Evolutionary conservation across 1,140 invertebrate species (phyloP), one percentile per base, ranked within the genome.

Genomic region (Aphelenchoides besseyi): DNA sequence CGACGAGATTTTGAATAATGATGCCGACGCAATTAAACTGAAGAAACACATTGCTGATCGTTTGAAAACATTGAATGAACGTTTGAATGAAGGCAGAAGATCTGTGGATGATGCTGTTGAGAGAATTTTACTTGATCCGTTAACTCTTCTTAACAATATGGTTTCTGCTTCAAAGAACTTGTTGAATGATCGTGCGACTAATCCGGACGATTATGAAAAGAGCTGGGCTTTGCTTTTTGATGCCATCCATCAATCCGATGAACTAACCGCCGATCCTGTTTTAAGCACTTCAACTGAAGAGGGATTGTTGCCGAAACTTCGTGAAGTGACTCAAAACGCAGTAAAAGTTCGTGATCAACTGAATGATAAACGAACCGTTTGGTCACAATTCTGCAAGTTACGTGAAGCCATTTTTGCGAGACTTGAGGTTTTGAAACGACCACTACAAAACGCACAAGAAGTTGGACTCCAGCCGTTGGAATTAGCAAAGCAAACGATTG

Each of bases 361-460:
- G 41, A 23, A 48, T 16, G 41, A 48, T 23, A 12, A 23, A 12
- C 23, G 41, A 23, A 23, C 12, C 12, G 23, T 16, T 12, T 48
- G 41, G 41, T 26, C 36, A 16, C 28, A 66, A 30, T 66, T 66
- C 63, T 33, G 63, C 30, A 66, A 66, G 36, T 33, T 66, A 12
- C 55, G 55, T 33, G 55, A 59, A 59, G 55, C 55, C 5, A 59
- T 23, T 28, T 59, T 8, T 23, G 18, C 5, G 5, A 59, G 23
- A 59, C 55, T 59, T 5, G 55, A 59, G 55, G 5, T 59, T 33
- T 59, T 59, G 55, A 59, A 59, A 23, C 5, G 18, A 33, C 55
- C 55, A 28, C 26, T 59, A 5, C 5, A 8, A 8, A 5, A 59
- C 5, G 55, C 18, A 12, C 55, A 59, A 33, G 26, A 59, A 33